Conservation (phyloP, 2,888 invertebrate genomes). For the Lordiphosa fenestrarum region DNA sequence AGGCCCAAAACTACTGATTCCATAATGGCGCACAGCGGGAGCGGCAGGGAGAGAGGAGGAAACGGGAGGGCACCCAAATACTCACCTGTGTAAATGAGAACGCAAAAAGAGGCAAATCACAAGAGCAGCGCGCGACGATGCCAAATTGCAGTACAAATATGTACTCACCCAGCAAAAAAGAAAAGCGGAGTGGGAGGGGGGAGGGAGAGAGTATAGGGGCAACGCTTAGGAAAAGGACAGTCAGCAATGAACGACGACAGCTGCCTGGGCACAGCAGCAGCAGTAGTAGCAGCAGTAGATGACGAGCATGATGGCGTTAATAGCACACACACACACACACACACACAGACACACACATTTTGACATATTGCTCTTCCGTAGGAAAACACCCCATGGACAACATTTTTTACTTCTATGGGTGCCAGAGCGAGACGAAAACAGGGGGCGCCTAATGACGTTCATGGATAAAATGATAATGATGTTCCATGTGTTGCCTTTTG, state of each 20-base stretch:
- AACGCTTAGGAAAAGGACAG: slow-evolving; percentile 70
- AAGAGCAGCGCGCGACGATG: slow-evolving; percentile 67
- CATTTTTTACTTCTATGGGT: slow-evolving; percentile 34
- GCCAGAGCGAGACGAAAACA: slow-evolving; percentile 30
- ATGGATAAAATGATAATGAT: slow-evolving; percentile 46
- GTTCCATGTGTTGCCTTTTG: slow-evolving; percentile 36
- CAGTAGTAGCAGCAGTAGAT: slow-evolving; percentile 14
- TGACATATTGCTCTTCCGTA: slow-evolving; percentile 45
- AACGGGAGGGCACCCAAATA: slow-evolving; percentile 56
- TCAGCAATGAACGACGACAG: slow-evolving; percentile 44
- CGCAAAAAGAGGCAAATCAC: slow-evolving; percentile 77
- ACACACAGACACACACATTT: slow-evolving; percentile 5
- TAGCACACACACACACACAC: slow-evolving; percentile 22
- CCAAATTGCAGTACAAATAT: slow-evolving; percentile 78
- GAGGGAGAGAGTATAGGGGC: slow-evolving; percentile 44
- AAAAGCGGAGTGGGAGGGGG: slow-evolving; percentile 10
- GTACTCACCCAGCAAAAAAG: slow-evolving; percentile 42
- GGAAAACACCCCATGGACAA: slow-evolving; percentile 39
- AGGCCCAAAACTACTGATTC: slow-evolving; percentile 32
- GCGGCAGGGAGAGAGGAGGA: slow-evolving; percentile 19
- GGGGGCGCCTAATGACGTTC: slow-evolving; percentile 43
- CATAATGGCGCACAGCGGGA: slow-evolving; percentile 57
- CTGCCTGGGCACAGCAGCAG: slow-evolving; percentile 28
- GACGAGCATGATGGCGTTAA: slow-evolving; percentile 42
- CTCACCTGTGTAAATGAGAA: slow-evolving; percentile 74